Percentiles rank a stretch among this genome's conserved stretches.
Conservation (phyloP, 2,113 vertebrate species). For the Cyprinodon variegatus region DNA sequence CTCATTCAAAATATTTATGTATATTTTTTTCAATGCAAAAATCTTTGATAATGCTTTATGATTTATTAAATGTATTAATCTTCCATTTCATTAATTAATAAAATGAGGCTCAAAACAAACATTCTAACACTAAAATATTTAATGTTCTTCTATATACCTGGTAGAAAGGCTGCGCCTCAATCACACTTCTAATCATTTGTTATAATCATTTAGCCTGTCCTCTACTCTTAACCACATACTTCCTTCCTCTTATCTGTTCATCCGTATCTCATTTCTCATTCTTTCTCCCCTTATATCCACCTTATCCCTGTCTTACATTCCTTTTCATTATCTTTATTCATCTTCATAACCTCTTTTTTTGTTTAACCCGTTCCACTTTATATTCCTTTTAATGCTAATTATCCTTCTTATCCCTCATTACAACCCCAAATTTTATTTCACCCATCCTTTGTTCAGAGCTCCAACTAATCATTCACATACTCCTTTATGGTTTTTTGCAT, state of each 20-base stretch:
- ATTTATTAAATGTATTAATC: background rate
- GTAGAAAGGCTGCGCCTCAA: background rate
- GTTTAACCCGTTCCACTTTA: background rate
- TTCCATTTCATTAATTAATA: background rate
- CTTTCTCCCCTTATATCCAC: background rate
- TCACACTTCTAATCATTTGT: too few relatives aligned
- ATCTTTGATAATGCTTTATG: too few relatives aligned
- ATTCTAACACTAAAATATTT: background rate
- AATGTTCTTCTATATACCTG: background rate
- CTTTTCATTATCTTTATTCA: background rate
- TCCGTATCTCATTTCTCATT: background rate
- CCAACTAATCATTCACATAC: background rate
- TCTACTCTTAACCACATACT: too few relatives aligned
- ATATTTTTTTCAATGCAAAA: too few relatives aligned
- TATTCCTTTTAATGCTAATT: background rate
- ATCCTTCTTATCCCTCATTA: background rate
- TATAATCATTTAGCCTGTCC: too few relatives aligned
- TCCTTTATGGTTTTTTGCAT: background rate
- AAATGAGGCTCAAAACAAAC: background rate
- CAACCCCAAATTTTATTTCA: background rate
- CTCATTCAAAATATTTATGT: too few relatives aligned
- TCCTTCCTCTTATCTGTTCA: background rate
- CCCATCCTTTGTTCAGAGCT: background rate
- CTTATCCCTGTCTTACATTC: too few relatives aligned
- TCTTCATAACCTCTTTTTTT: background rate